Percentiles rank a stretch among this genome's conserved stretches.
These are phyloP conservation scores for Scaptomyza cyrtandrae DNA, from an alignment of 2,888 invertebrate species.

Conservation along the genomic window DNA sequence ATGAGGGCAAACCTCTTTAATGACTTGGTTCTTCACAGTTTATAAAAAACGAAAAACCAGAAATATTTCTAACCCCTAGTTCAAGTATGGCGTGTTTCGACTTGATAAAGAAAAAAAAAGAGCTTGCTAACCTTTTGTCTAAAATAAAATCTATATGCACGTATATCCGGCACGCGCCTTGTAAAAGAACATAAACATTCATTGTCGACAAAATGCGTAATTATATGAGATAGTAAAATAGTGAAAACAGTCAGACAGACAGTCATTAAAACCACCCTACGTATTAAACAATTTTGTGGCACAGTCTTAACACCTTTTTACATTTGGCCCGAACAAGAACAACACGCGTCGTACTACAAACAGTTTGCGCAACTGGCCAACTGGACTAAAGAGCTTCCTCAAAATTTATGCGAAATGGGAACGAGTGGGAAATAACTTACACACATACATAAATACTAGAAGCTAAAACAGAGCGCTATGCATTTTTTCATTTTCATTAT, in stretches of 20 bases:
- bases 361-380: conserved; percentile 56
- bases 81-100: conserved; percentile 57
- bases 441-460: background rate
- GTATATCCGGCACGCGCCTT: conserved; percentile 59
- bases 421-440: conserved; percentile 15
- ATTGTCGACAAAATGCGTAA: conserved; percentile 77
- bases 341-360: conserved; percentile 68
- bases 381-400: conserved; percentile 31
- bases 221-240: conserved; percentile 45
- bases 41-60: conserved; percentile 37
- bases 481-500: conserved; percentile 22
- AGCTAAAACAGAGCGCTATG: conserved; percentile 13
- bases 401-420: conserved; percentile 50
- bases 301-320: conserved; percentile 75
- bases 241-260: conserved; percentile 52
- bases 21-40: conserved; percentile 52
- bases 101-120: conserved; percentile 39
- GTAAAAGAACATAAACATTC: conserved; percentile 71
- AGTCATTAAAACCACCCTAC: conserved; percentile 60
- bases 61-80: conserved; percentile 55
- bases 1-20: too few species aligned
- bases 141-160: conserved; percentile 7
- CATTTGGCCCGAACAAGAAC: conserved; percentile 25
- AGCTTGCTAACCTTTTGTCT: conserved; percentile 46
- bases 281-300: conserved; percentile 66